These are phyloP conservation scores for Platichthys flesus DNA, from an alignment of 2,113 vertebrate genomes.

Conservation along the genomic window DNA sequence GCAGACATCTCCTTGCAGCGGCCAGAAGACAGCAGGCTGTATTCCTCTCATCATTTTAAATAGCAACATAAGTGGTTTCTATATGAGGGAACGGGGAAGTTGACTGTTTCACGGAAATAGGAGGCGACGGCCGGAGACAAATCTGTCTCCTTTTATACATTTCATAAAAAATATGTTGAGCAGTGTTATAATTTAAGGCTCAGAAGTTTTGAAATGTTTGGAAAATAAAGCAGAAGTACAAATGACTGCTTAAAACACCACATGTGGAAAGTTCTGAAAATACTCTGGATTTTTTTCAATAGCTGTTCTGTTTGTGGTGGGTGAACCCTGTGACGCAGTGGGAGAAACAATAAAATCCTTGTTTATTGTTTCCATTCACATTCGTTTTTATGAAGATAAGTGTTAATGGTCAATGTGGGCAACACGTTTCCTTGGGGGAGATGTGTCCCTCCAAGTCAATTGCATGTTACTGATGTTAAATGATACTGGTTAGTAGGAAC, in stretches of 20 bases:
- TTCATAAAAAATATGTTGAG: conserved; percentile 5
- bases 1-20: conserved; percentile 26
- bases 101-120: conserved; percentile 60
- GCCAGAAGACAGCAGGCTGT: conserved; percentile 42
- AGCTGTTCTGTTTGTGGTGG: conserved; percentile 27
- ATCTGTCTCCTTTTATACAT: conserved; percentile 12
- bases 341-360: conserved; percentile 13
- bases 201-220: conserved; percentile 3
- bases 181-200: neutral
- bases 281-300: conserved; percentile 13
- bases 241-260: neutral
- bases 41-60: conserved; percentile 48
- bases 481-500: neutral
- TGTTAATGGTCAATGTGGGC: neutral
- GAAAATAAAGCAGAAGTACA: conserved; percentile 33
- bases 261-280: conserved; percentile 13
- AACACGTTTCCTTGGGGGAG: neutral
- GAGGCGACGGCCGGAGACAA: conserved; percentile 7
- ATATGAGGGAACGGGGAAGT: conserved; percentile 63
- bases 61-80: conserved; percentile 54
- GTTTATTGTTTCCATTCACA: conserved; percentile 26
- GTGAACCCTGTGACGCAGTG: conserved; percentile 17
- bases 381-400: conserved; percentile 24
- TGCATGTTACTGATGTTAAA: neutral
- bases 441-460: neutral